Evolutionary conservation across 2,888 invertebrate species (phyloP), one percentile per base, ranked within the genome.

Genomic region (Fragum whitleyi): DNA sequence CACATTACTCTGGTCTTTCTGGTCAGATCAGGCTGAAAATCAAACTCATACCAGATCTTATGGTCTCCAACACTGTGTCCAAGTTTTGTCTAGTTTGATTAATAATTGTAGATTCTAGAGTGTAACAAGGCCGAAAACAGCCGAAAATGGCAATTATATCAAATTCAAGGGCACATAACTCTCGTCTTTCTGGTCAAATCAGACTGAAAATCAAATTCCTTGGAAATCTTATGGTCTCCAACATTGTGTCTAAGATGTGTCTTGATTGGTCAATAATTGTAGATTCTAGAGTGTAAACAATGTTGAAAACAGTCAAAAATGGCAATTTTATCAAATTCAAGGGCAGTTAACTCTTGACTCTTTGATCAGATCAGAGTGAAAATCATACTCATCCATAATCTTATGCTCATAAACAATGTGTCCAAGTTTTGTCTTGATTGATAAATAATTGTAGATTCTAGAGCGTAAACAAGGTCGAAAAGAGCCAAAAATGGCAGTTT

Each of bases 31-130:
- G 55, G 21, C 21, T 23, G 21, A 55, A 21, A 55, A 55, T 55
- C 55, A 55, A 55, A 55, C 55, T n/a, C 55, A 55, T 55, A 11
- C 21, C 21, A 55, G 55, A 55, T n/a, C n/a, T n/a, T n/a, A n/a
- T n/a, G n/a, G n/a, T n/a, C n/a, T n/a, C n/a, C n/a, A n/a, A n/a
- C n/a, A n/a, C 55, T 55, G 6, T 55, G 21, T 21, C 55, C 55
- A 55, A 55, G 55, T 55, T 55, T 55, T 21, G 55, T 19, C 9
- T 55, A n/a, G 55, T n/a, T 55, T 55, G 55, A 23, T 55, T 21
- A 21, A 55, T 55, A 55, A 21, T 55, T 55, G 55, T 23, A 55
- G 55, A 55, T 55, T n/a, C n/a, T 55, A 55, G 55, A 2, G n/a
- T n/a, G n/a, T n/a, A n/a, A n/a, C n/a, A n/a, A n/a, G n/a, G n/a